Conservation (phyloP, 2,888 invertebrate species). For the Bellardia bayeri region DNA sequence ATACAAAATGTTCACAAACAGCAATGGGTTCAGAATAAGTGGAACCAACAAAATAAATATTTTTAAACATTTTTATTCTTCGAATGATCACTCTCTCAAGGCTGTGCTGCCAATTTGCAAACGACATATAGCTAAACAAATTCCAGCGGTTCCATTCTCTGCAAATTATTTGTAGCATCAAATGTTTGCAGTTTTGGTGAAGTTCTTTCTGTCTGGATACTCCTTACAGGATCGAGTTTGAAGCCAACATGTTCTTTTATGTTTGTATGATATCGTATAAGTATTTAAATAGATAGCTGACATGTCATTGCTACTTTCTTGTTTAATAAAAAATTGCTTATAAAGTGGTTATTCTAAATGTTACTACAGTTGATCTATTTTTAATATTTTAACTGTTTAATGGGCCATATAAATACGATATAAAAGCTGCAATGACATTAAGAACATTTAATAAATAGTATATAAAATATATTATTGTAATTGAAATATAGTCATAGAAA, state of each 20-base stretch:
- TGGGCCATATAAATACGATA: neutral
- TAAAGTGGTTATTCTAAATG: constrained; percentile 30
- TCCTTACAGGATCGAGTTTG: neutral
- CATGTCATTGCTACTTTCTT: neutral
- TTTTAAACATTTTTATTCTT: constrained; percentile 25
- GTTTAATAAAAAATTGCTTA: constrained; percentile 36
- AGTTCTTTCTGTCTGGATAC: neutral
- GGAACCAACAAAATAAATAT: neutral
- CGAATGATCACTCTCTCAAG: neutral
- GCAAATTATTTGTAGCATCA: neutral
- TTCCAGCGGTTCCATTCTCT: neutral
- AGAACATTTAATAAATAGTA: neutral
- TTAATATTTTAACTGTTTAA: constrained; percentile 28
- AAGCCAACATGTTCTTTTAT: neutral
- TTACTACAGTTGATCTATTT: constrained; percentile 26
- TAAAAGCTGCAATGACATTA: constrained; percentile 13
- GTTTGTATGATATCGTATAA: neutral
- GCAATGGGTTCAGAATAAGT: constrained; percentile 1
- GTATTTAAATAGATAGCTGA: neutral
- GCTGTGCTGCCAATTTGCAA: neutral
- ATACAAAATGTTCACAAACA: neutral
- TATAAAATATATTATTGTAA: neutral
- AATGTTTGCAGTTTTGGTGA: neutral
- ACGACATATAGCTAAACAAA: neutral
- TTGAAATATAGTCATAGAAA: no score